Base-by-base conservation (phyloP, 2,113 vertebrate genomes). In the Peromyscus californicus region DNA sequence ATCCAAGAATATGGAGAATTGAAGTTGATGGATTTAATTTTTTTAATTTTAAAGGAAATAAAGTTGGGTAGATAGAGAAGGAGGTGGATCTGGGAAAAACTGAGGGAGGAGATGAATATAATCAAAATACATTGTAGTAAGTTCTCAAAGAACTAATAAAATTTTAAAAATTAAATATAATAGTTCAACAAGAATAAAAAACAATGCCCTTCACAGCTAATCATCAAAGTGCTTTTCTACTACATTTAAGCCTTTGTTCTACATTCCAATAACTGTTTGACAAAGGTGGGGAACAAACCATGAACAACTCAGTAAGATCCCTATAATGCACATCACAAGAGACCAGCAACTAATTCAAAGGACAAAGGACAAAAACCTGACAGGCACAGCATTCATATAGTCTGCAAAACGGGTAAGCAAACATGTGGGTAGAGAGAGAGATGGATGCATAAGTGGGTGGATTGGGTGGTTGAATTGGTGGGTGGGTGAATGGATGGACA, bases 401-500 rank as follows among this genome's bases (percentile, higher is more conserved):
- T 13, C 42, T 74, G 7, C 12, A 65, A 26, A 33, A 29, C 3
- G 16, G 31, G 78, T 26, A 39, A 72, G 54, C 29, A 17, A 26
- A 16, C 9, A 9, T 7, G 0, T 0, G 1, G 59, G 45, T 0
- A 1, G 57, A 42, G 16, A 17, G 7, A n/a, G 0, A n/a, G 51
- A 59, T 31, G 65, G 63, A 45, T 84, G 7, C 1, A 0, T 63
- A 63, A 84, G 82, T 63, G n/a, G n/a, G n/a, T 84, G 15, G 51
- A 24, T 12, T 57, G 31, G 79, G 8, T 29, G 42, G 76, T 4
- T 54, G 48, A 54, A 57, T 22, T 2, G 16, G 17, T 22, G 24
- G 33, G 0, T 3, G 3, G 33, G 4, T 17, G 8, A 11, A 7
- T 11, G 45, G 15, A 10, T 17, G 7, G 31, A 42, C 29, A 11